Base-by-base conservation (phyloP, 1,140 invertebrate genomes). In the Bombus huntii region DNA sequence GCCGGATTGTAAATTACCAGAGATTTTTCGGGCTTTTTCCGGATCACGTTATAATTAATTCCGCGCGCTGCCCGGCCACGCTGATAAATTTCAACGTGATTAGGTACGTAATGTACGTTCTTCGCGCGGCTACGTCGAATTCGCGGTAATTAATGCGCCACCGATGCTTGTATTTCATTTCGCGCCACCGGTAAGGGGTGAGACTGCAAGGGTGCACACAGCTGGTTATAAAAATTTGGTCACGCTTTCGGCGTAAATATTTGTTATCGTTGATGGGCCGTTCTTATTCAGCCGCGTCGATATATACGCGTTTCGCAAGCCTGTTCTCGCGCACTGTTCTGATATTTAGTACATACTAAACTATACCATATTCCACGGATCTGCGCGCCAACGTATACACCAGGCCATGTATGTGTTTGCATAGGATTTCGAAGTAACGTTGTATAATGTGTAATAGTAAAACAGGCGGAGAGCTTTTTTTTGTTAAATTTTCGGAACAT, bases 1-100 rank as follows among this genome's bases (percentile, higher is more conserved):
- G 44, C 66, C 28, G 31, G 25, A 73, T 59, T 73, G 68, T 83
- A 83, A 75, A 83, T 83, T 75, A 75, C 59, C 53, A 13, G 80
- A 62, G 70, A 73, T 75, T 66, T 76, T 83, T 68, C 72, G 59
- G 25, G 15, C 22, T 72, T 76, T 66, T 53, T 44, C 22, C 25
- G 31, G 59, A 81, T 81, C 68, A 39, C 68, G 44, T 57, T 53
- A 53, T 73, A 83, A 75, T 83, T 83, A 83, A 83, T 66, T 72
- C 31, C 12, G 34, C 47, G 31, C 37, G 47, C 9, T 9, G 15
- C 22, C 12, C 31, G 42, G 44, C 12, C 47, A 8, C 6, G 13
- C n/a, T 72, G 68, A 72, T 74, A 65, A 62, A 82, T 74, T 82
- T 53, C 57, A 44, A 6, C 31, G 39, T 47, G 71, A 82, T 82